Conservation (phyloP, 2,888 invertebrate species). For the Philaethria dido region DNA sequence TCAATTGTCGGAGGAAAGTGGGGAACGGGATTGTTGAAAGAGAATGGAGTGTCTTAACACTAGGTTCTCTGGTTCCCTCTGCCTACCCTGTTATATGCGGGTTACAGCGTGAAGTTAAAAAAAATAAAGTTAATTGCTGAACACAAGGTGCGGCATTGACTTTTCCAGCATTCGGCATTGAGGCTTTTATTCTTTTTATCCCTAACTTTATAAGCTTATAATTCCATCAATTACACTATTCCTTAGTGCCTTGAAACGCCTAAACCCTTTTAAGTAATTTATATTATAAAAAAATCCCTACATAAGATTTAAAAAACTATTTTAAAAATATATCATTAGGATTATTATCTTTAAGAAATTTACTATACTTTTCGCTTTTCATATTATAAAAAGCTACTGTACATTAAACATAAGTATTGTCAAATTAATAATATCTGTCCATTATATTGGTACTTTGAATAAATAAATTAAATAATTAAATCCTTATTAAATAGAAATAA, state of each 20-base stretch:
- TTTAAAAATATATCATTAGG: not conserved
- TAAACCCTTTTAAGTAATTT: not conserved
- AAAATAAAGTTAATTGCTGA: too few relatives aligned
- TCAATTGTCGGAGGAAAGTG: too few relatives aligned
- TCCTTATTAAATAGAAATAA: slow-evolving; percentile 63
- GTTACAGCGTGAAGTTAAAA: too few relatives aligned
- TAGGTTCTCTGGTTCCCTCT: too few relatives aligned
- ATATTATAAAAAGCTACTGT: not conserved
- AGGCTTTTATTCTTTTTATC: too few relatives aligned
- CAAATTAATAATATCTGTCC: slow-evolving; percentile 49
- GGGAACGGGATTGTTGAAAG: too few relatives aligned
- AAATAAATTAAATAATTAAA: slow-evolving; percentile 25
- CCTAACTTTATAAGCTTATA: too few relatives aligned
- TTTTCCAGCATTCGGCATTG: too few relatives aligned
- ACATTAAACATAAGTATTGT: too few relatives aligned
- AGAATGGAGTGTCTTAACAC: too few relatives aligned
- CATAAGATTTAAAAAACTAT: not conserved
- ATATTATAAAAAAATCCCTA: not conserved
- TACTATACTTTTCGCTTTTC: not conserved
- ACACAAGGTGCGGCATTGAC: too few relatives aligned
- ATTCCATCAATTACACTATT: not conserved
- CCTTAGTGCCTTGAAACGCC: not conserved
- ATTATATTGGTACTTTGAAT: slow-evolving; percentile 32
- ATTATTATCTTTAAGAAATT: not conserved
- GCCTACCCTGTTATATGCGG: too few relatives aligned